Evolutionary conservation across 2,888 invertebrate species (phyloP), one percentile per base, ranked within the genome.

Genomic region (Antheraea yamamai): DNA sequence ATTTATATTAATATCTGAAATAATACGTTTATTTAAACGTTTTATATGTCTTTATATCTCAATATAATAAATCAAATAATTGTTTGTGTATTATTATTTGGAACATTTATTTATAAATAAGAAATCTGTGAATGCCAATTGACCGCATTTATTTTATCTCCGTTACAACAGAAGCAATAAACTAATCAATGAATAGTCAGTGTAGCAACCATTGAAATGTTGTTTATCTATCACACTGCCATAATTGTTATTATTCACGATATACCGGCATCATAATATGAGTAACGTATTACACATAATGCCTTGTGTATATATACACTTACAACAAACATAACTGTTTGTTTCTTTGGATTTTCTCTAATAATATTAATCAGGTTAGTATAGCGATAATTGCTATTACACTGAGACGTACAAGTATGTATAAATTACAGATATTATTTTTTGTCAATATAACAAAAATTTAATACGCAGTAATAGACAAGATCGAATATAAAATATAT

Each of bases 161-260:
- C 70, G 16, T 64, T 26, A 66, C 35, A 74, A 73, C 52, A 35
- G 58, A 55, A 70, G 73, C 77, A 82, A 83, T 84, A 83, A 84
- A 85, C 78, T 79, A 80, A 81, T 81, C 85, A 85, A 84, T 87
- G 76, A 83, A 80, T 77, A 78, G 76, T 77, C 77, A 66, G 79
- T 79, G 75, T 58, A 61, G 75, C 68, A 74, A 75, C 78, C 79
- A 79, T 81, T 80, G 79, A 77, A 78, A 77, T 71, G 70, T 68
- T 75, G 75, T 75, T 75, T 75, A 75, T 75, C 73, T 75, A 75
- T 68, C 75, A 73, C 73, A 47, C 66, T 58, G 68, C 26, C 68
- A 58, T 68, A 73, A 58, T 75, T 75, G 73, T 75, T 75, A 75
- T 75, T 74, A 74, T 72, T 39, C 58, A 58, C 73, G 75, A 75